These are phyloP conservation scores for Scotopteryx bipunctaria DNA, from an alignment of 2,888 invertebrate species.

Conservation along the genomic window DNA sequence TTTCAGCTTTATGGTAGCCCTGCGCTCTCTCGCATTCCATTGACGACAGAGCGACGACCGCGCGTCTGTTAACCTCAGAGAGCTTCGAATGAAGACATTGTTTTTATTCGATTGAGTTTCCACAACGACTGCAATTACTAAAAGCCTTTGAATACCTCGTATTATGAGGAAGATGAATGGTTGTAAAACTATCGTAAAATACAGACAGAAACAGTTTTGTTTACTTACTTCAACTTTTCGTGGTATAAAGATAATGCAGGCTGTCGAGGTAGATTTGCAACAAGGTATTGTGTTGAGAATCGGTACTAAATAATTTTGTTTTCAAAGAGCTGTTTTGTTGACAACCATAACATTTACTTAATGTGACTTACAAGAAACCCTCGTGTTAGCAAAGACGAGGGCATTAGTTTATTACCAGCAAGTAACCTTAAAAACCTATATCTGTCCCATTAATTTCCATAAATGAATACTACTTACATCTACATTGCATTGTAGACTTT, in stretches of 20 bases:
- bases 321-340: no score
- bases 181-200: conserved; percentile 24
- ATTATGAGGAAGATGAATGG: conserved; percentile 20
- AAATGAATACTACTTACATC: no score
- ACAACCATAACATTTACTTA: no score
- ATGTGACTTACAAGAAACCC: no score
- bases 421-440: no score
- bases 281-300: no score
- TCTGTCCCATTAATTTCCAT: no score
- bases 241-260: conserved; percentile 10
- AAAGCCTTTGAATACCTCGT: conserved; percentile 8
- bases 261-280: neutral
- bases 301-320: no score
- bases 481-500: no score
- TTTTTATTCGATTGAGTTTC: conserved; percentile 36
- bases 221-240: conserved; percentile 18
- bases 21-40: conserved; percentile 27
- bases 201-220: conserved; percentile 13
- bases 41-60: conserved; percentile 35
- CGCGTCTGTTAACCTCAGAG: conserved; percentile 35
- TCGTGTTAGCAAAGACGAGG: no score
- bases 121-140: conserved; percentile 4
- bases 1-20: conserved; percentile 27
- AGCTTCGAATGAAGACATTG: conserved; percentile 35
- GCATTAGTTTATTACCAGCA: no score